Base-by-base conservation (phyloP, 2,113 vertebrate genomes). In the Ivindomyrus marchei region DNA sequence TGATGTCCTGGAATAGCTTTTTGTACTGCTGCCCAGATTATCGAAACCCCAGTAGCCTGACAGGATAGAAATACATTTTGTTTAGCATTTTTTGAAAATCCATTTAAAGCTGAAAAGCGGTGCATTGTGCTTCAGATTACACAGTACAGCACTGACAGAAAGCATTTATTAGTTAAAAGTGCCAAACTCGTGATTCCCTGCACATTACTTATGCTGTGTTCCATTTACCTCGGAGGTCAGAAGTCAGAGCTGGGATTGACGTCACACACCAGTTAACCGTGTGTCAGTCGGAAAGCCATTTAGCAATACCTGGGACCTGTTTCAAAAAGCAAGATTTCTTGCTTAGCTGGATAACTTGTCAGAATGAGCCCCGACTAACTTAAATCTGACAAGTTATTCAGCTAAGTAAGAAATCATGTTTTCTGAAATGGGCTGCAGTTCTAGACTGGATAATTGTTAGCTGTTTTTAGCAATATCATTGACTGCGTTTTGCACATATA, bases 1-100 rank as follows among this genome's bases (percentile, higher is more conserved):
- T 94, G 94, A 94, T 92, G 93, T 93, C 92, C 92, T 92, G 74
- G 74, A 80, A 80, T 80, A 19, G 74, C 36, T 80, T 39, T 80
- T 39, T 17, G 36, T 42, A 8, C 2, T 19, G 39, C 74, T 42
- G 36, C 36, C 36, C 31, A 80, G 74, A 80, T 80, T 70, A 70
- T 70, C n/a, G 1, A 70, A 70, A 70, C 62, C 56, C 21, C 56
- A 62, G 24, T n/a, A 62, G 56, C 56, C 10, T 70, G 62, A 70
- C n/a, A 31, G 62, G 10, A 31, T 1, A 70, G 62, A 66, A 66
- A 66, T 27, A 66, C 62, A 66, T 66, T 66, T 66, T 66, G 62
- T 66, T 66, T 66, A 66, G n/a, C 62, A 66, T 27, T 66, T 66
- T 66, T 66, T 66, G 9, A 66, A 66, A 27, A 66, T 66, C 62